Conservation (phyloP, 2,888 invertebrate species). For the Byasa hedistus region DNA sequence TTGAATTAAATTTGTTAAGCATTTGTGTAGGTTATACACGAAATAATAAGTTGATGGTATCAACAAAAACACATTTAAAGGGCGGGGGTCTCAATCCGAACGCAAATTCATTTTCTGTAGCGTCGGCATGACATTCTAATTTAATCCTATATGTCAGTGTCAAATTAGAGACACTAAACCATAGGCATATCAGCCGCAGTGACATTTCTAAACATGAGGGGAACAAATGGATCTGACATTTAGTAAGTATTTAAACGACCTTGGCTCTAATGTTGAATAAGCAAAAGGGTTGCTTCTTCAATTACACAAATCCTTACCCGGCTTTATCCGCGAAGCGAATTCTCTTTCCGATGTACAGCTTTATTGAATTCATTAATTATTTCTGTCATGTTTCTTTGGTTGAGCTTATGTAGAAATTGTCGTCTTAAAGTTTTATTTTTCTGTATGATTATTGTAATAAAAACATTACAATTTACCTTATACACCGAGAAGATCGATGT, state of each 20-base stretch:
- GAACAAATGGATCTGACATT: constrained; percentile 76
- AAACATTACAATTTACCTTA: not conserved
- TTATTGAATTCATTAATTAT: constrained; percentile 23
- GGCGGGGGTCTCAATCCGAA: constrained; percentile 48
- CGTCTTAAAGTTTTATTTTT: not conserved
- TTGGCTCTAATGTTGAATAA: constrained; percentile 61
- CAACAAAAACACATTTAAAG: constrained; percentile 29
- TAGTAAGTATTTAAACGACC: constrained; percentile 67
- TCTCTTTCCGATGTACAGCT: constrained; percentile 30
- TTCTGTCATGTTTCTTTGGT: constrained; percentile 4
- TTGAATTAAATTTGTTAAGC: not conserved
- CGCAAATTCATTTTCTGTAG: constrained; percentile 60
- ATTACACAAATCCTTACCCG: constrained; percentile 51
- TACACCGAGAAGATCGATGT: too few species aligned
- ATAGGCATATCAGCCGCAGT: constrained; percentile 71
- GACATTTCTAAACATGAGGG: constrained; percentile 76
- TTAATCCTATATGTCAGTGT: constrained; percentile 76
- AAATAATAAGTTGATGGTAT: constrained; percentile 7
- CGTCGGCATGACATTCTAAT: constrained; percentile 65
- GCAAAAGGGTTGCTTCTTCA: constrained; percentile 59
- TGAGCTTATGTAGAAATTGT: not conserved
- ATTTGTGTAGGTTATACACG: constrained; percentile 5
- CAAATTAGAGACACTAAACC: constrained; percentile 74
- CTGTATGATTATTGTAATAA: not conserved
- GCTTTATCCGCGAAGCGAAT: constrained; percentile 43